Conservation (phyloP, 1,140 invertebrate genomes). For the Leptopilina boulardi region DNA sequence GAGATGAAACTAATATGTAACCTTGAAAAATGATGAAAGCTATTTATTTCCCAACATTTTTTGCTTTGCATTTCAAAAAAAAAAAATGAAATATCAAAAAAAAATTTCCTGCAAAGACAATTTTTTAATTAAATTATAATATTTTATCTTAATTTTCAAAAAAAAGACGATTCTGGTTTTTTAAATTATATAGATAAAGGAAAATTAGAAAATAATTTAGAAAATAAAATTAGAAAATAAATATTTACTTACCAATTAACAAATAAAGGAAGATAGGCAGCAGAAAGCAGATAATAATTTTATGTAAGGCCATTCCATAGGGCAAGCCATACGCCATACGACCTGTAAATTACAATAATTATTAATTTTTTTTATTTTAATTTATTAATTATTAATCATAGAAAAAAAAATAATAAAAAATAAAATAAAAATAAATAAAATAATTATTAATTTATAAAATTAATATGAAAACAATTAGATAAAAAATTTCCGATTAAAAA, state of each 20-base stretch:
- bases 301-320: constrained; percentile 62
- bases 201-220: background rate
- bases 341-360: constrained; percentile 51
- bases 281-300: constrained; percentile 56
- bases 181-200: background rate
- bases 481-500: too few relatives aligned
- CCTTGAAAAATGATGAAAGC: constrained; percentile 4
- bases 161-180: too few relatives aligned
- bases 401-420: too few relatives aligned
- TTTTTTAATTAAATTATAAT: background rate
- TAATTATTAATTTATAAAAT: too few relatives aligned
- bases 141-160: too few relatives aligned
- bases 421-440: too few relatives aligned
- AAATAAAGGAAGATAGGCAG: constrained; percentile 52
- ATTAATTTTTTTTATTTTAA: too few relatives aligned
- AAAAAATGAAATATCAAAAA: background rate
- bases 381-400: too few relatives aligned
- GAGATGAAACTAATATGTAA: background rate
- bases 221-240: background rate
- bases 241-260: constrained; percentile 63
- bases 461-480: too few relatives aligned
- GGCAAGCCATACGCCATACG: constrained; percentile 59
- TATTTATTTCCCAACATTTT: background rate
- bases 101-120: background rate
- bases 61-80: constrained; percentile 1